These are phyloP conservation scores for Ancistrus triradiatus DNA, from an alignment of 2,113 vertebrate species.

Conservation along the genomic window DNA sequence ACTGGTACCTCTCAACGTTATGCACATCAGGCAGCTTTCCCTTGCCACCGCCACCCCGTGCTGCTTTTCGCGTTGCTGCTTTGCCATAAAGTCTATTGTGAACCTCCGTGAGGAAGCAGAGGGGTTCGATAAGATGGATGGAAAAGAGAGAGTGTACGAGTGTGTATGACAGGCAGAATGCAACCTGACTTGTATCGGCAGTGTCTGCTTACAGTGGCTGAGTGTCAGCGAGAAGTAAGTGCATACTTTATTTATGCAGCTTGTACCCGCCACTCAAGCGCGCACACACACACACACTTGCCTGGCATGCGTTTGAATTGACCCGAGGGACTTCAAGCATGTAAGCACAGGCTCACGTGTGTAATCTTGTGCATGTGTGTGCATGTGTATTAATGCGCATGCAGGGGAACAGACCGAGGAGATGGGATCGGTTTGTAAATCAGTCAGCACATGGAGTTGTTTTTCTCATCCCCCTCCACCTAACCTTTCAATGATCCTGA, in stretches of 20 bases:
- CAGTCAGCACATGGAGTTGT: background rate
- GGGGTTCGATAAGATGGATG: background rate
- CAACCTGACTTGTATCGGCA: constrained; percentile 41
- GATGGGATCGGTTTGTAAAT: background rate
- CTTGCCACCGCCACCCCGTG: too few species aligned
- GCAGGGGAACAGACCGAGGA: background rate
- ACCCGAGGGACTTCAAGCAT: background rate
- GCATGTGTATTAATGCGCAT: background rate
- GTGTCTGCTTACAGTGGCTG: constrained; percentile 48
- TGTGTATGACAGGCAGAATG: background rate
- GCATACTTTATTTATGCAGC: constrained; percentile 53
- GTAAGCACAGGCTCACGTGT: background rate
- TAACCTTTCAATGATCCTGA: too few species aligned
- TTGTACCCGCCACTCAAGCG: constrained; percentile 29
- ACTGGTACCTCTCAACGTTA: too few species aligned
- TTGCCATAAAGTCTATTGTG: too few species aligned
- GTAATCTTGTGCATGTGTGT: background rate
- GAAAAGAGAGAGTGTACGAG: background rate
- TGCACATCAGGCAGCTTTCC: too few species aligned
- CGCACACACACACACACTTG: constrained; percentile 7
- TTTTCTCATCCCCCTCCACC: background rate
- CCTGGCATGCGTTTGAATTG: background rate
- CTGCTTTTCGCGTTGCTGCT: too few species aligned
- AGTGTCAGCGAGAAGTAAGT: constrained; percentile 44
- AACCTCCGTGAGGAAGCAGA: constrained; percentile 3